These are phyloP conservation scores for Acromyrmex echinatior DNA, from an alignment of 1,140 invertebrate species.

Conservation along the genomic window DNA sequence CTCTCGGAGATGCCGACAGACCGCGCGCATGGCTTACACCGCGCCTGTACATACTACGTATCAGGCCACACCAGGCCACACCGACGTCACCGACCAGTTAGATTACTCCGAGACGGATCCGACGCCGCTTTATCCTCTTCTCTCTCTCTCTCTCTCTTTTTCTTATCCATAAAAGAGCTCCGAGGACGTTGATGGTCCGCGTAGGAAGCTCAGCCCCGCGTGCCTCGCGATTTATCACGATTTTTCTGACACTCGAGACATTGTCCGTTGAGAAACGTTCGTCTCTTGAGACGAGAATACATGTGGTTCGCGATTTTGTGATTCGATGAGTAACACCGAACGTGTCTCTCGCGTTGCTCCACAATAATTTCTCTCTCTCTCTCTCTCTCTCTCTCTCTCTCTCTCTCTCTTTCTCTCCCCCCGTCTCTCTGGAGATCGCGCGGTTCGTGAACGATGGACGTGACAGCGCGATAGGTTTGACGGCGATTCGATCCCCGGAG, in stretches of 20 bases:
- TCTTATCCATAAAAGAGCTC: background rate
- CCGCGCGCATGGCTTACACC: background rate
- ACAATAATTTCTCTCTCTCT: background rate
- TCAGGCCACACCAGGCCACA: background rate
- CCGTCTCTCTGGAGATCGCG: background rate
- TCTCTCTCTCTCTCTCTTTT: background rate
- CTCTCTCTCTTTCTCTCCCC: background rate
- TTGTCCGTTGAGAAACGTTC: background rate
- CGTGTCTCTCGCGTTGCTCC: slow-evolving; percentile 9
- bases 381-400: too few species aligned
- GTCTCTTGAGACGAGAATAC: background rate
- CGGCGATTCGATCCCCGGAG: background rate
- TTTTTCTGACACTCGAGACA: background rate
- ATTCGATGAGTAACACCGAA: background rate
- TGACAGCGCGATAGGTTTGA: slow-evolving; percentile 9
- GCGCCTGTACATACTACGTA: background rate
- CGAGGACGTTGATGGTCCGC: background rate
- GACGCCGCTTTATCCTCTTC: background rate
- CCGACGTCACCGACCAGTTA: too few species aligned
- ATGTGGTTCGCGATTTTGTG: too few species aligned
- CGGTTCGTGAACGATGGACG: slow-evolving; percentile 1
- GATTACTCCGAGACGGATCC: background rate
- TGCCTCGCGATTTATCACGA: background rate
- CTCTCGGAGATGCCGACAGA: slow-evolving; percentile 31
- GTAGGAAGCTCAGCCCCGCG: too few species aligned